phyloP scores from a whole-genome alignment of 2,888 invertebrate species.

The Leucoma salicis region DNA sequence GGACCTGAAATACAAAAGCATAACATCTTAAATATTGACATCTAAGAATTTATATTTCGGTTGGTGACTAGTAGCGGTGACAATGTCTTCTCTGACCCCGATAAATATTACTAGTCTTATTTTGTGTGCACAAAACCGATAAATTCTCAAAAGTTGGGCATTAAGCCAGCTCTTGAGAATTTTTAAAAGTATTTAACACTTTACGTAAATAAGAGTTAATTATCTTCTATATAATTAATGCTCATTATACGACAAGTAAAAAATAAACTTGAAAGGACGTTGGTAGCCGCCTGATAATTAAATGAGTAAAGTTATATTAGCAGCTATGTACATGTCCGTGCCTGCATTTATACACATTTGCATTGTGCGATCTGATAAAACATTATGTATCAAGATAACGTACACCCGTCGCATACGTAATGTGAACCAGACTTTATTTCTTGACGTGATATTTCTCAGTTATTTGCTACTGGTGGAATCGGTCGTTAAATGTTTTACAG shows the following conservation, averaged over 20 bases:
- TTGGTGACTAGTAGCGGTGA: constrained; percentile 13
- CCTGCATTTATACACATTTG: constrained; percentile 7
- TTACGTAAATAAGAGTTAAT: constrained; percentile 47
- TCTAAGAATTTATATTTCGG: constrained; percentile 23
- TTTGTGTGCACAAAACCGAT: constrained; percentile 41
- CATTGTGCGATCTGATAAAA: constrained; percentile 3
- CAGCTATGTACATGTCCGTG: background rate
- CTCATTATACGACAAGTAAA: constrained; percentile 7
- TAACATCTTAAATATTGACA: constrained; percentile 9
- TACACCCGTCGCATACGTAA: background rate
- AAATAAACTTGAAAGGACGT: too few relatives aligned
- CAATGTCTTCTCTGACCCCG: constrained; percentile 46
- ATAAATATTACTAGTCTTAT: constrained; percentile 37
- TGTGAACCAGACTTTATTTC: constrained; percentile 8
- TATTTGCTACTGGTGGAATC: constrained; percentile 16
- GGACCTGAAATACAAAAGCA: constrained; percentile 86
- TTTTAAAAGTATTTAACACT: constrained; percentile 47
- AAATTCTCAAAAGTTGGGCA: constrained; percentile 56
- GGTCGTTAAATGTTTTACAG: constrained; percentile 27
- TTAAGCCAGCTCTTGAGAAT: constrained; percentile 46
- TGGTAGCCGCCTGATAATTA: too few relatives aligned
- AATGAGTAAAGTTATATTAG: too few relatives aligned
- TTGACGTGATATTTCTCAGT: constrained; percentile 10
- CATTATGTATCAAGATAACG: constrained; percentile 4
- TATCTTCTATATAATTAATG: constrained; percentile 23